Conservation (phyloP, 2,113 vertebrate species). For the Pantherophis guttatus region DNA sequence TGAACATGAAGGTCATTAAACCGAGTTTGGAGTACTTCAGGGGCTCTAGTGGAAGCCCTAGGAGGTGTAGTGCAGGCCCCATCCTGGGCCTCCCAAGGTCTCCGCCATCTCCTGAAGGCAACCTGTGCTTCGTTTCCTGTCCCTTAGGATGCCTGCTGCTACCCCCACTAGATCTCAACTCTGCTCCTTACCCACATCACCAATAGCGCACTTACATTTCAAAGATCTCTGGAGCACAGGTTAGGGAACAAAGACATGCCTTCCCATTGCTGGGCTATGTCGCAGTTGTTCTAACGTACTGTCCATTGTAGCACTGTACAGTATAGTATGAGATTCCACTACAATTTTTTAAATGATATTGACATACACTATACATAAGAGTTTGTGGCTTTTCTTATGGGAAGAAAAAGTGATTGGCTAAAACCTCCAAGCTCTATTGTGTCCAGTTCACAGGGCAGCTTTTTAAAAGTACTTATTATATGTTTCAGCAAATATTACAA, state of each 20-base stretch:
- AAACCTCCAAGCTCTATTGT: neutral
- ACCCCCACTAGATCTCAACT: neutral
- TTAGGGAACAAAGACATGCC: neutral
- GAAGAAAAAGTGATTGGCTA: conserved; percentile 13
- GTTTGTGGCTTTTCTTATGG: conserved; percentile 16
- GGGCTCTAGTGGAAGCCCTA: neutral
- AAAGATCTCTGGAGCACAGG: neutral
- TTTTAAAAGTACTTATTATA: neutral
- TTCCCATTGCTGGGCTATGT: neutral
- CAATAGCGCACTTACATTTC: neutral
- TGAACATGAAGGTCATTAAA: neutral
- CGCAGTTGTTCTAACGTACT: neutral
- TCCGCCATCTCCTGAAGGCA: neutral
- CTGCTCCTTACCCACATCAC: neutral
- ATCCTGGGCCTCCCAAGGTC: neutral
- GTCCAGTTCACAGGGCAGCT: neutral
- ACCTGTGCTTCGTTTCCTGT: neutral
- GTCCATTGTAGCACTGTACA: neutral
- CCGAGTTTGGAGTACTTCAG: neutral
- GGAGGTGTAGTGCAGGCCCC: neutral
- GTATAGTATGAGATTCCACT: fast-evolving
- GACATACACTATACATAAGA: neutral
- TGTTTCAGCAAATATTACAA: neutral
- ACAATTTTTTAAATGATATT: neutral
- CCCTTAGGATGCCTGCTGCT: neutral